Percentiles rank a stretch among this genome's conserved stretches.
Evolutionary conservation across 1,140 invertebrate genomes (phyloP).

Genomic region (Drosophila ohnishii): DNA sequence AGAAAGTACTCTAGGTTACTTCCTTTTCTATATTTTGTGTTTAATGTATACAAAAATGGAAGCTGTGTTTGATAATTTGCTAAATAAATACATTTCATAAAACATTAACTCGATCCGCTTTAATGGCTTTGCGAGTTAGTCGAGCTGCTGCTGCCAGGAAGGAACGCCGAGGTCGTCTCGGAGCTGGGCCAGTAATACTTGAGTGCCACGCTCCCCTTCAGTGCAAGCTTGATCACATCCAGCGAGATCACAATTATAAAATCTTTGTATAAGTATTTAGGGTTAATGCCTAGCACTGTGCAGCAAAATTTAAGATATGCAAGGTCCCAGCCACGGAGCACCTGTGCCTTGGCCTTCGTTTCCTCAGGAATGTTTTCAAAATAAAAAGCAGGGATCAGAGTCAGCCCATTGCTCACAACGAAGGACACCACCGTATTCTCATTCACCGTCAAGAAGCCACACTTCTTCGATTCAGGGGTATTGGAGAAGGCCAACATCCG

Average conservation of each 20-base stretch:
- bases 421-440: accelerated
- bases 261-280: background rate
- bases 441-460: background rate
- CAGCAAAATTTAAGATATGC: background rate
- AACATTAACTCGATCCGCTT: background rate
- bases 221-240: too few species aligned
- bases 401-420: too few species aligned
- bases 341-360: background rate
- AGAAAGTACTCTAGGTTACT: background rate
- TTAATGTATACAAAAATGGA: background rate
- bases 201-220: background rate
- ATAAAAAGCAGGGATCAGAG: background rate
- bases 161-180: background rate
- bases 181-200: background rate
- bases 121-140: background rate
- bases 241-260: background rate
- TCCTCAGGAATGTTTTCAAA: too few species aligned
- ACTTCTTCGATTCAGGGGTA: background rate
- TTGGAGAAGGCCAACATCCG: background rate
- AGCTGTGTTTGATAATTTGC: background rate
- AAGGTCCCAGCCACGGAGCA: background rate
- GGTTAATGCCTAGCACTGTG: background rate
- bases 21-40: too few species aligned
- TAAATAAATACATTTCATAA: too few species aligned
- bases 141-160: background rate